Evolutionary conservation across 2,113 vertebrate genomes (phyloP).

Genomic region (Oreochromis spilurus): DNA sequence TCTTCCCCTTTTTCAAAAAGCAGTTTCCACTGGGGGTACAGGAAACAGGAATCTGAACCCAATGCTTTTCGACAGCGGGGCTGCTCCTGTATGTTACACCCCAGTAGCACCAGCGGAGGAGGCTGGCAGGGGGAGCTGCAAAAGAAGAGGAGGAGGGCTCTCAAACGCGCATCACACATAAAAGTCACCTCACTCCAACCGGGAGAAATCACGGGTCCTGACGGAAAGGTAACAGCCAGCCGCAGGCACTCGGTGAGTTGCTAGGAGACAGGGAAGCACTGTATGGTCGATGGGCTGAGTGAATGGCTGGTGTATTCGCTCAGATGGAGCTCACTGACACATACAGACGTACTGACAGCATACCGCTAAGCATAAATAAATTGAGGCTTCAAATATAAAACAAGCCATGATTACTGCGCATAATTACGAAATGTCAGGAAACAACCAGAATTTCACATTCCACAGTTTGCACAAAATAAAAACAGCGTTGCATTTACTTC

Average conservation of each 20-base stretch:
- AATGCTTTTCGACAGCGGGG: conserved; percentile 65
- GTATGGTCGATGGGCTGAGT: conserved; percentile 38
- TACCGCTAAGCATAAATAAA: conserved; percentile 32
- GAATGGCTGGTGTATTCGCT: conserved; percentile 36
- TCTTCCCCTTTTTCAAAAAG: conserved; percentile 63
- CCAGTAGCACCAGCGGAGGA: conserved; percentile 41
- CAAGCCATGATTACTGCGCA: neutral
- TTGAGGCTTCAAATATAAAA: neutral
- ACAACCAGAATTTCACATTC: neutral
- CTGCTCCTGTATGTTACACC: conserved; percentile 47
- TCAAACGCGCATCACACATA: conserved; percentile 63
- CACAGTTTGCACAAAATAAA: neutral
- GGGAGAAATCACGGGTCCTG: conserved; percentile 58
- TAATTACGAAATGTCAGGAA: neutral
- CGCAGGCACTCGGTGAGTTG: conserved; percentile 59
- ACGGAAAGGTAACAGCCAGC: conserved; percentile 68
- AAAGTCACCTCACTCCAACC: conserved; percentile 68
- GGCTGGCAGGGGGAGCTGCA: neutral
- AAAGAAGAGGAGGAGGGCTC: conserved; percentile 13
- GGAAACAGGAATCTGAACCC: conserved; percentile 62
- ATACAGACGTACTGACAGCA: conserved; percentile 34
- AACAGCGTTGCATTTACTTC: neutral
- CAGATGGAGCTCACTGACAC: conserved; percentile 53
- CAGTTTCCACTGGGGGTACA: conserved; percentile 50
- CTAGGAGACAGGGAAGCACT: conserved; percentile 64